These are phyloP conservation scores for Eudemis profundana DNA, from an alignment of 2,888 invertebrate genomes.

Conservation along the genomic window DNA sequence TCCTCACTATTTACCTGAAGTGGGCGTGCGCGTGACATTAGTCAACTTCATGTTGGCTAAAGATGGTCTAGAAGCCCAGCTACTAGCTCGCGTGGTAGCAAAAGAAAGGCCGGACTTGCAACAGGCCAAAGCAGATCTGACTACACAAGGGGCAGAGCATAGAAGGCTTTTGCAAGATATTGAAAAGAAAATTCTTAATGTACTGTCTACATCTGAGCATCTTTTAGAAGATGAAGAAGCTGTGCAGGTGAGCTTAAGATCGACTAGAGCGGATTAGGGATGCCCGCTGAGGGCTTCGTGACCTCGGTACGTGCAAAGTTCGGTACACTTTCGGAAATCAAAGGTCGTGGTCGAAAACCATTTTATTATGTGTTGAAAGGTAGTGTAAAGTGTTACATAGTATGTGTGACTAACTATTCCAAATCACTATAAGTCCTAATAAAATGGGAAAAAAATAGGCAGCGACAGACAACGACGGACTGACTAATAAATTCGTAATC, in stretches of 20 bases:
- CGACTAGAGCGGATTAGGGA: neutral
- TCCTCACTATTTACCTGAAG: constrained; percentile 97
- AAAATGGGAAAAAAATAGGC: too few species aligned
- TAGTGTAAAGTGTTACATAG: too few species aligned
- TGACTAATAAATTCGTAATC: too few species aligned
- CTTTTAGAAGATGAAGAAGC: constrained; percentile 96
- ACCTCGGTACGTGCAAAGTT: too few species aligned
- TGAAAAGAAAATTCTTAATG: constrained; percentile 94
- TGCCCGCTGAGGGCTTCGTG: neutral
- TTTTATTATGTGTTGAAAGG: too few species aligned
- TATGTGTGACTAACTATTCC: too few species aligned
- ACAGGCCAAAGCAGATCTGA: constrained; percentile 94
- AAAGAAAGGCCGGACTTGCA: constrained; percentile 96
- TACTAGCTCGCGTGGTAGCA: constrained; percentile 95
- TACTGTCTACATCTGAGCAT: constrained; percentile 80
- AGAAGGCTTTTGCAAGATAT: constrained; percentile 93
- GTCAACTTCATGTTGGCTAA: constrained; percentile 97
- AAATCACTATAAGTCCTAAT: too few species aligned
- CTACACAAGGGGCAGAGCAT: constrained; percentile 94
- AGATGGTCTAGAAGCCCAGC: constrained; percentile 94
- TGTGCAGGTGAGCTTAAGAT: constrained; percentile 82
- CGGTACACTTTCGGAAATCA: too few species aligned
- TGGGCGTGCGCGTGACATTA: constrained; percentile 95
- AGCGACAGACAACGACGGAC: too few species aligned
- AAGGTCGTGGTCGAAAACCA: too few species aligned